These are phyloP conservation scores for Cephus sareptanus DNA, from an alignment of 2,888 invertebrate genomes.

Conservation along the genomic window DNA sequence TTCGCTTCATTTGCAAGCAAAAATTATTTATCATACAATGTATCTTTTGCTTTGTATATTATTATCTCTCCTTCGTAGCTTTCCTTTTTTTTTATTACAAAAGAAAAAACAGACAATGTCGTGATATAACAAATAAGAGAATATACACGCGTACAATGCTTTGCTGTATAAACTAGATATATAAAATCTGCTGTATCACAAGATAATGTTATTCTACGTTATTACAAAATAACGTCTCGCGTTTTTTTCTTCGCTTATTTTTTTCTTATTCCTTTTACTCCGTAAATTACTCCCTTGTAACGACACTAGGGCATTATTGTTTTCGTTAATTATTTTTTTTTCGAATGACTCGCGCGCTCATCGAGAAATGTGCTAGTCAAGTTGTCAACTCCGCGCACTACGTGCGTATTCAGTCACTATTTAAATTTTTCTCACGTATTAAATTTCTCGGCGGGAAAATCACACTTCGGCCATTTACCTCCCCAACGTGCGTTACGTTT, in stretches of 20 bases:
- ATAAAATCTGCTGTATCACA: slow-evolving; percentile 46
- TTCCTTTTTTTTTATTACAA: not conserved
- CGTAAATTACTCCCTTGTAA: slow-evolving; percentile 19
- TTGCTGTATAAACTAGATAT: slow-evolving; percentile 41
- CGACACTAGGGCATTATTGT: slow-evolving; percentile 8
- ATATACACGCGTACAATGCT: slow-evolving; percentile 12
- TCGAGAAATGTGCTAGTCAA: too few species aligned
- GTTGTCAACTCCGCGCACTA: too few species aligned
- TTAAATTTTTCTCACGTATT: too few species aligned
- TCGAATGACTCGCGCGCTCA: not conserved
- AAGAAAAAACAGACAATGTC: not conserved
- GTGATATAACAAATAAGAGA: slow-evolving; percentile 3
- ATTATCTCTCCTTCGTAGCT: too few species aligned
- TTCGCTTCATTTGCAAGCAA: not conserved
- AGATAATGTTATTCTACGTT: slow-evolving; percentile 28
- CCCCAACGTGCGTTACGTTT: too few species aligned
- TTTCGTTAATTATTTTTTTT: slow-evolving; percentile 8
- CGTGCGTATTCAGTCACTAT: too few species aligned
- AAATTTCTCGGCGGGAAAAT: too few species aligned
- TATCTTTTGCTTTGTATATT: not conserved
- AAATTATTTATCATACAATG: not conserved
- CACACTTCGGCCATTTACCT: too few species aligned
- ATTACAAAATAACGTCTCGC: slow-evolving; percentile 17
- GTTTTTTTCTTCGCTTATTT: slow-evolving; percentile 10
- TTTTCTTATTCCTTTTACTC: slow-evolving; percentile 7